Evolutionary conservation across 1,140 invertebrate genomes (phyloP).

Genomic region (Zaprionus tsacasi): DNA sequence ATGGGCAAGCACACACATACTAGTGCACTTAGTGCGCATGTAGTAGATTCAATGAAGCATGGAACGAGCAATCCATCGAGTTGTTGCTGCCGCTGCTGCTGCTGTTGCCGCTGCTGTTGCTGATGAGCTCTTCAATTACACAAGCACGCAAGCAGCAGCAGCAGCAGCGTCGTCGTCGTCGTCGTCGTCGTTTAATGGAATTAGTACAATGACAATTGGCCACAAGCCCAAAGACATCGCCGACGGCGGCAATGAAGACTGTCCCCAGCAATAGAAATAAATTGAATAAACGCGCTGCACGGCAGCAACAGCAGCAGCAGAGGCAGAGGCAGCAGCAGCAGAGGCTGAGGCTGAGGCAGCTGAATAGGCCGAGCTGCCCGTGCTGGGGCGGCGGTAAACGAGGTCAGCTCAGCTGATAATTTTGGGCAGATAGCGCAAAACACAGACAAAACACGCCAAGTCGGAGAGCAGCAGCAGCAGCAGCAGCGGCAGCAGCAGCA

Average conservation of each 20-base stretch:
- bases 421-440: slow-evolving; percentile 68
- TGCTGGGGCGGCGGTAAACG: slow-evolving; percentile 30
- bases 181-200: slow-evolving; percentile 72
- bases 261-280: slow-evolving; percentile 71
- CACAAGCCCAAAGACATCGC: slow-evolving; percentile 71
- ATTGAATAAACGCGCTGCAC: slow-evolving; percentile 74
- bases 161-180: slow-evolving; percentile 12
- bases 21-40: slow-evolving; percentile 15
- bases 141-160: slow-evolving; percentile 69
- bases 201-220: slow-evolving; percentile 81
- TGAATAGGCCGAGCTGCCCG: slow-evolving; percentile 4
- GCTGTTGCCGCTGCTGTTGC: slow-evolving; percentile 33
- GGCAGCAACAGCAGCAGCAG: slow-evolving; percentile 26
- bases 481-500: not conserved
- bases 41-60: slow-evolving; percentile 69
- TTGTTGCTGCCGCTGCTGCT: slow-evolving; percentile 27
- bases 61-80: slow-evolving; percentile 60
- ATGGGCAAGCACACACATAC: not conserved
- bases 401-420: slow-evolving; percentile 69
- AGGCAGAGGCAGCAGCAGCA: not conserved
- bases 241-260: slow-evolving; percentile 41
- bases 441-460: slow-evolving; percentile 20
- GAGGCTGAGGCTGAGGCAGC: not conserved
- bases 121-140: slow-evolving; percentile 76
- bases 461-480: not conserved